Base-by-base conservation (phyloP, 2,888 invertebrate genomes). In the Chrysolina americana region DNA sequence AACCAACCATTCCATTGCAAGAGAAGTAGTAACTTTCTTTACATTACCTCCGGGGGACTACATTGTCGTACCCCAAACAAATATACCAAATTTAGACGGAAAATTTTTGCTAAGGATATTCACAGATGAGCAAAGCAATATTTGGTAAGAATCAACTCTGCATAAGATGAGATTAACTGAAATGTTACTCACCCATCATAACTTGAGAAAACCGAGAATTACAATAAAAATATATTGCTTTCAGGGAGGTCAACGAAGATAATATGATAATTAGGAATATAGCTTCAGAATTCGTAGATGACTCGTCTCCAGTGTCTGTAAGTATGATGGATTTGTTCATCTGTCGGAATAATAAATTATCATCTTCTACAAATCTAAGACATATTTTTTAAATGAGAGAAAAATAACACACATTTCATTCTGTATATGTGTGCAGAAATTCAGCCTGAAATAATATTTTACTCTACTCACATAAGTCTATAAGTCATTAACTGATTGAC, bases 211-310 rank as follows among this genome's bases (percentile, higher is more conserved):
- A 3, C 4, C 8, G 36, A 36, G 0, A 8, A 36, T 36, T 36
- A 36, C 36, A 36, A 36, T 28, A 28, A 15, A 28, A 28, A 13
- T 68, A 11, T 44, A 23, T 63, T 11, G n/a, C 10, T 76, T 87
- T 68, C 86, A 92, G 92, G 93, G 94, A 94, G 89, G 93, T 93
- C 73, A 94, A 94, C 86, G 94, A 94, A 84, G 94, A 94, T 86
- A 94, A 94, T 86, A 90, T 92, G 89, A 89, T 94, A 64, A 90
- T 93, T 76, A 89, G 92, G 76, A 92, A 93, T 86, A 90, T 92
- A 78, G 89, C 91, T 1, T 86, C 90, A 2, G 93, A 93, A 83
- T 90, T 91, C 83, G 87, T 90, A 80, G 92, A 91, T 79, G 92
- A 92, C 81, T 73, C 77, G 10, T 87, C 89, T 64, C 85, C 90